Conservation (phyloP, 2,888 invertebrate genomes). For the Autographa gamma region DNA sequence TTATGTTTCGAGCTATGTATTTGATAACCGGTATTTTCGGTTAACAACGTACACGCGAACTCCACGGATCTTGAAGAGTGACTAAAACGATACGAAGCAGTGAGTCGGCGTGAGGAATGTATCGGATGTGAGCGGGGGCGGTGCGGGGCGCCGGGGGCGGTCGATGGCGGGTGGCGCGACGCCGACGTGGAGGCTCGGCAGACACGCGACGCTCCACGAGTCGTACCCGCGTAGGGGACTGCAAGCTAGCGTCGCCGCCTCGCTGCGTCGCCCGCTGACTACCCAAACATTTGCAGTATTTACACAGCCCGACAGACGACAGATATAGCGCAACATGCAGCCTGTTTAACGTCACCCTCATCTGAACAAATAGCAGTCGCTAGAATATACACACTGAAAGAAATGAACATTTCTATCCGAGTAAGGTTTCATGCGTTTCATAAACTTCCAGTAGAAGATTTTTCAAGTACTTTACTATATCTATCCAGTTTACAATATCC, state of each 20-base stretch:
- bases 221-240: slow-evolving; percentile 61
- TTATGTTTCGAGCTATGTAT: slow-evolving; percentile 53
- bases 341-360: slow-evolving; percentile 14
- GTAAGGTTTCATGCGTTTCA: not conserved
- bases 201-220: slow-evolving; percentile 85
- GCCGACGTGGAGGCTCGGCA: slow-evolving; percentile 87
- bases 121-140: slow-evolving; percentile 62
- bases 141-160: slow-evolving; percentile 64
- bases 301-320: slow-evolving; percentile 18
- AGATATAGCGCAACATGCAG: slow-evolving; percentile 4
- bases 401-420: not conserved
- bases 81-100: slow-evolving; percentile 69
- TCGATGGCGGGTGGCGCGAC: slow-evolving; percentile 82
- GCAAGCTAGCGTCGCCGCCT: slow-evolving; percentile 16
- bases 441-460: not conserved
- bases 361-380: slow-evolving; percentile 16
- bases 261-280: slow-evolving; percentile 7
- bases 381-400: not conserved
- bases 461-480: not conserved
- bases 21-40: slow-evolving; percentile 45
- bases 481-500: not conserved
- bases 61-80: slow-evolving; percentile 63
- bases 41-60: slow-evolving; percentile 61
- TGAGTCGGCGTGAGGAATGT: slow-evolving; percentile 74
- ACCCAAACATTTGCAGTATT: slow-evolving; percentile 22